Conservation (phyloP, 2,888 invertebrate species). For the Odontocolon sp. region DNA sequence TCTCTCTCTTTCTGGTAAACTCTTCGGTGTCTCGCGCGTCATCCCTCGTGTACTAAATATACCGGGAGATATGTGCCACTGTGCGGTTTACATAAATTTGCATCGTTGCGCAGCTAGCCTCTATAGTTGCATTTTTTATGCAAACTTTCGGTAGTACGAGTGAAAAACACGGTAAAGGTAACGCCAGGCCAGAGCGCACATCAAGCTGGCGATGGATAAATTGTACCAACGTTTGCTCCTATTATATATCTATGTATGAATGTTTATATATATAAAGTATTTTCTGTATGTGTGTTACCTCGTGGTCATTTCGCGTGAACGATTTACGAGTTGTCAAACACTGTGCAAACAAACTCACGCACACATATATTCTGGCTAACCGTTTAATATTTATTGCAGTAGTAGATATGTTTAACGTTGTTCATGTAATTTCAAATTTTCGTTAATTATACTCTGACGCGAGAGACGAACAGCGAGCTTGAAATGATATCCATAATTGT, state of each 20-base stretch:
- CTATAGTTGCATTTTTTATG: slow-evolving; percentile 65
- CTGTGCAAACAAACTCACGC: slow-evolving; percentile 23
- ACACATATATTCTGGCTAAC: slow-evolving; percentile 3
- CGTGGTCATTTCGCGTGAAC: slow-evolving; percentile 24
- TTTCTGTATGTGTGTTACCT: background rate
- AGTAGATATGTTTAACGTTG: background rate
- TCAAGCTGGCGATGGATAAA: slow-evolving; percentile 1
- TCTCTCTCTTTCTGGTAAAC: slow-evolving; percentile 1
- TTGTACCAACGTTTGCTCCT: background rate
- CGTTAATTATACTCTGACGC: slow-evolving; percentile 36
- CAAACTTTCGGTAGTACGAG: slow-evolving; percentile 53
- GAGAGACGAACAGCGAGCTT: background rate
- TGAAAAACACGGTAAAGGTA: slow-evolving; percentile 33
- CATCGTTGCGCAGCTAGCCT: slow-evolving; percentile 57
- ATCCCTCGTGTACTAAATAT: slow-evolving; percentile 54
- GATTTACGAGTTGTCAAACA: slow-evolving; percentile 47
- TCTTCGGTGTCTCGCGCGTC: slow-evolving; percentile 20
- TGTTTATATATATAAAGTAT: background rate
- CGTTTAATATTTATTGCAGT: slow-evolving; percentile 39
- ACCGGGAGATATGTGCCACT: slow-evolving; percentile 62
- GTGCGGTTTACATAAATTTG: slow-evolving; percentile 69
- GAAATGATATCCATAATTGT: too few relatives aligned
- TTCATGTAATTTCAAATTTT: slow-evolving; percentile 24
- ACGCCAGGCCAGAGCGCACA: background rate
- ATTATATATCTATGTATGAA: background rate